phyloP scores from a whole-genome alignment of 2,888 invertebrate genomes.

The Ennomos fuscantarius region DNA sequence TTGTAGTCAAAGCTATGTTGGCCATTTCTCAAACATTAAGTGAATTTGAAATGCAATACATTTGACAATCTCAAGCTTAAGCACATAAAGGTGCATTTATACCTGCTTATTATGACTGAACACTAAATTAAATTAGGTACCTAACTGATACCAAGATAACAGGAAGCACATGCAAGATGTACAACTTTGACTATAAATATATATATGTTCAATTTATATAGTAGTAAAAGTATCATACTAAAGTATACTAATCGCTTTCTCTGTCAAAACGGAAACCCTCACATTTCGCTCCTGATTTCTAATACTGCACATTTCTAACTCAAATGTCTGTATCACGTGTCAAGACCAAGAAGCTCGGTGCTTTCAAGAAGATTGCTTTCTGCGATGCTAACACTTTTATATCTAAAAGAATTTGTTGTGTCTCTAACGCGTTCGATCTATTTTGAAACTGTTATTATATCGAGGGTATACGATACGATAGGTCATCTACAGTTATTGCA shows the following conservation, averaged over 20 bases:
- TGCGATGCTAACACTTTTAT: conserved; percentile 28
- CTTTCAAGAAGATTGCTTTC: conserved; percentile 38
- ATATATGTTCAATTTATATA: too few species aligned
- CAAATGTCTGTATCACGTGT: conserved; percentile 25
- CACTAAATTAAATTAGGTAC: too few species aligned
- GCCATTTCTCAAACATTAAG: too few species aligned
- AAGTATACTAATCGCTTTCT: conserved; percentile 10
- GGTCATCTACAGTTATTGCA: conserved; percentile 41
- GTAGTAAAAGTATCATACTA: too few species aligned
- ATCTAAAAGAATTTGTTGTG: conserved; percentile 29
- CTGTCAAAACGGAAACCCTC: conserved; percentile 10
- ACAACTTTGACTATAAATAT: too few species aligned
- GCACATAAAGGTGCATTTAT: too few species aligned
- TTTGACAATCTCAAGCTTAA: too few species aligned
- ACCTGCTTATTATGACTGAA: too few species aligned
- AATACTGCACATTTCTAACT: conserved; percentile 13
- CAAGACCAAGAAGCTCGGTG: conserved; percentile 21
- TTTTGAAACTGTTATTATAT: conserved; percentile 24
- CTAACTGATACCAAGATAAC: too few species aligned
- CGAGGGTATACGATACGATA: conserved; percentile 31
- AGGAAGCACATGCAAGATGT: too few species aligned
- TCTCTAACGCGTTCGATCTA: conserved; percentile 31
- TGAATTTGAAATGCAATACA: too few species aligned
- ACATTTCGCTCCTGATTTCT: conserved; percentile 3
- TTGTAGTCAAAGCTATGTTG: too few species aligned